Evolutionary conservation across 2,888 invertebrate species (phyloP).

Genomic region (Cyclophora albipunctata): DNA sequence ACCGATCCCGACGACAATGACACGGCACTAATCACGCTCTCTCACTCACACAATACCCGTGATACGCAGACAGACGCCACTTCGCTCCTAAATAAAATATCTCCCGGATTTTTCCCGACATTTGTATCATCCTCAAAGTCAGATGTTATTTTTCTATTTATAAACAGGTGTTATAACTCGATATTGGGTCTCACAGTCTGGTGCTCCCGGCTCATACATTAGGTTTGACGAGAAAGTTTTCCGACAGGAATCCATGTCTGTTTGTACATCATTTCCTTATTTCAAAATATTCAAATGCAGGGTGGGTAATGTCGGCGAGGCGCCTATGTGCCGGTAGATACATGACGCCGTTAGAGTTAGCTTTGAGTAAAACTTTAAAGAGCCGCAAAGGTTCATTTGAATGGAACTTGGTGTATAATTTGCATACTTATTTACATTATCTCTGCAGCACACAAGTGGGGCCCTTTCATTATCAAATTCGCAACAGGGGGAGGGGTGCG

Average conservation of each 20-base stretch:
- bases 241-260: constrained; percentile 43
- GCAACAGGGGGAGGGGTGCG: constrained; percentile 60
- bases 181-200: constrained; percentile 28
- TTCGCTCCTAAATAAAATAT: constrained; percentile 16
- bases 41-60: background rate
- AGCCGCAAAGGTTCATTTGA: constrained; percentile 70
- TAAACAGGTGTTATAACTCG: constrained; percentile 16
- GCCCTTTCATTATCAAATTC: constrained; percentile 73
- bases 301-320: constrained; percentile 22
- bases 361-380: constrained; percentile 64
- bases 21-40: constrained; percentile 15
- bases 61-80: constrained; percentile 8
- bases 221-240: constrained; percentile 44
- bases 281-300: constrained; percentile 49
- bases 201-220: constrained; percentile 39
- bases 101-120: constrained; percentile 3
- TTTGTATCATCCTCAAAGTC: constrained; percentile 5
- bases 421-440: constrained; percentile 76
- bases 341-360: constrained; percentile 43
- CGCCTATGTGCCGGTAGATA: constrained; percentile 31
- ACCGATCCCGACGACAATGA: constrained; percentile 25
- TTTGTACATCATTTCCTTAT: constrained; percentile 54
- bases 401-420: constrained; percentile 69
- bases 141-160: constrained; percentile 14
- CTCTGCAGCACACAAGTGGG: constrained; percentile 72